A percentile compares a stretch with the other conserved stretches of the same genome.
Evolutionary conservation across 2,888 invertebrate species (phyloP).

Genomic region (Osmoderma eremita): DNA sequence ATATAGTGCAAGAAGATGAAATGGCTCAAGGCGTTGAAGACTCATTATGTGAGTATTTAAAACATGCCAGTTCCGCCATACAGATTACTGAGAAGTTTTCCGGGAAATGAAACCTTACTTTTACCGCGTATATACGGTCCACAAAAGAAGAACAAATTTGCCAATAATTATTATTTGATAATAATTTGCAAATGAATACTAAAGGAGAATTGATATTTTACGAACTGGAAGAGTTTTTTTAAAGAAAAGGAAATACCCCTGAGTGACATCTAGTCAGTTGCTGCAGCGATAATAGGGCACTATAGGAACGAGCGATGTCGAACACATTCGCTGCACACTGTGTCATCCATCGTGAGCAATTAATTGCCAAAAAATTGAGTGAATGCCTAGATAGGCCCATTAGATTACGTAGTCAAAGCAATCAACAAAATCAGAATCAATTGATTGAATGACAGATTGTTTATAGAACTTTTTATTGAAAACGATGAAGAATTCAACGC

Average conservation of each 20-base stretch:
- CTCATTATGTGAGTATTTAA: conserved; percentile 54
- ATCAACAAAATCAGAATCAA: conserved; percentile 23
- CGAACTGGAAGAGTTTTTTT: conserved; percentile 48
- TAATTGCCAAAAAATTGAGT: conserved; percentile 46
- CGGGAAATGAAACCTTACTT: conserved; percentile 54
- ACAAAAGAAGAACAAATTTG: conserved; percentile 23
- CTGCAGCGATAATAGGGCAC: conserved; percentile 54
- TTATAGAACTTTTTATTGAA: conserved; percentile 27
- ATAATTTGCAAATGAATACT: conserved; percentile 26
- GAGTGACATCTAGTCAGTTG: conserved; percentile 53
- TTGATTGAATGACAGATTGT: conserved; percentile 24
- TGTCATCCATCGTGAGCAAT: conserved; percentile 51
- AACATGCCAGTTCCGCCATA: conserved; percentile 56
- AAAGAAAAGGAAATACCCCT: conserved; percentile 49
- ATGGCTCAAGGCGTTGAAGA: conserved; percentile 56
- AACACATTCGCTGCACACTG: conserved; percentile 50
- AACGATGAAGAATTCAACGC: conserved; percentile 5
- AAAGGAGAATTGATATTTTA: conserved; percentile 47
- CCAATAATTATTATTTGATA: conserved; percentile 31
- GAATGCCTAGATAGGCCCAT: conserved; percentile 10
- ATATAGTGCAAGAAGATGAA: conserved; percentile 43
- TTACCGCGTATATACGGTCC: conserved; percentile 54
- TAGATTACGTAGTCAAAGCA: conserved; percentile 1
- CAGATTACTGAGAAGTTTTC: conserved; percentile 59
- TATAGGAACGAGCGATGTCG: conserved; percentile 52